Evolutionary conservation across 2,888 invertebrate species (phyloP).

Genomic region (Epinotia ramella): DNA sequence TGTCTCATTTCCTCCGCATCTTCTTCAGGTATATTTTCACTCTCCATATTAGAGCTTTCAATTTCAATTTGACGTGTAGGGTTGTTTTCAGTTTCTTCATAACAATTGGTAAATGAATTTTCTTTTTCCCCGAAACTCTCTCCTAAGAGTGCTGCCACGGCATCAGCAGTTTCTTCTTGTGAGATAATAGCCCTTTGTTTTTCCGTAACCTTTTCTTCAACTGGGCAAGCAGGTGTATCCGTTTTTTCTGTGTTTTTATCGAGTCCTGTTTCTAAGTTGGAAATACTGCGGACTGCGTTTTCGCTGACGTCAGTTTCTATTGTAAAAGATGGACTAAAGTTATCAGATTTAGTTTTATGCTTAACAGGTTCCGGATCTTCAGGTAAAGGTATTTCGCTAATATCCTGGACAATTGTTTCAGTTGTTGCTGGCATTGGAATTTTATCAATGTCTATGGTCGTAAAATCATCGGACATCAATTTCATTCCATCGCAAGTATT

Average conservation of each 20-base stretch:
- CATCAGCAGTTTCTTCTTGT: slow-evolving; percentile 96
- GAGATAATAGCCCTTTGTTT: slow-evolving; percentile 94
- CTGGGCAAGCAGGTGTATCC: slow-evolving; percentile 66
- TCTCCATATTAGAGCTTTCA: slow-evolving; percentile 75
- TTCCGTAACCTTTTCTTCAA: slow-evolving; percentile 88
- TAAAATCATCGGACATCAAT: slow-evolving; percentile 61
- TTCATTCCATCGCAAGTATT: slow-evolving; percentile 56
- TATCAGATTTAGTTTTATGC: slow-evolving; percentile 74
- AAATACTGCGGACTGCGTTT: slow-evolving; percentile 92
- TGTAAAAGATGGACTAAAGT: slow-evolving; percentile 88
- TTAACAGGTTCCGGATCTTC: slow-evolving; percentile 67
- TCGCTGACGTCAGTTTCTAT: slow-evolving; percentile 85
- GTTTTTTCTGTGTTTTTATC: slow-evolving; percentile 67
- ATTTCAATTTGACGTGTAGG: slow-evolving; percentile 73
- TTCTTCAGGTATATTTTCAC: slow-evolving; percentile 87
- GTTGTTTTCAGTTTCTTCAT: slow-evolving; percentile 81
- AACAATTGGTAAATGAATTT: slow-evolving; percentile 83
- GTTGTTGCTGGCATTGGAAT: slow-evolving; percentile 77
- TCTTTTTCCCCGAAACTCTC: slow-evolving; percentile 91
- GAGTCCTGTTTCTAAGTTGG: slow-evolving; percentile 78
- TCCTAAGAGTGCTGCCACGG: slow-evolving; percentile 94
- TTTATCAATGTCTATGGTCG: slow-evolving; percentile 70
- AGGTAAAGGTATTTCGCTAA: slow-evolving; percentile 79
- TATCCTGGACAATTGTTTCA: slow-evolving; percentile 71
- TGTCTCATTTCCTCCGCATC: slow-evolving; percentile 94